Conservation (phyloP, 2,888 invertebrate species). For the Polia nebulosa region DNA sequence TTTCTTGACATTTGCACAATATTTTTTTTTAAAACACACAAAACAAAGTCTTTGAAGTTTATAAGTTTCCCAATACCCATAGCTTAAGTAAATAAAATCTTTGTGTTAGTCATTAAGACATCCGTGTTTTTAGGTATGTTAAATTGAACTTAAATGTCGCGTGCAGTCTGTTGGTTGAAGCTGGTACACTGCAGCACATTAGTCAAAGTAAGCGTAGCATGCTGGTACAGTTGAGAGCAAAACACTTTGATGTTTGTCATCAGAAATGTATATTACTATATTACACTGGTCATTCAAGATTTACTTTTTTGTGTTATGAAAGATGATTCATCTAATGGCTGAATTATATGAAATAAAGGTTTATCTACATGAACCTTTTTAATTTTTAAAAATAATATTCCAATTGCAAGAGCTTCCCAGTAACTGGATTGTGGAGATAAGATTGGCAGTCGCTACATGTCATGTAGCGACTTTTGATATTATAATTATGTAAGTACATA, state of each 20-base stretch:
- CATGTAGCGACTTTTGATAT: too few relatives aligned
- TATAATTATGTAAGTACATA: too few relatives aligned
- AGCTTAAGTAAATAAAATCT: constrained; percentile 47
- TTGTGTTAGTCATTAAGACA: constrained; percentile 69
- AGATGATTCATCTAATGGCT: constrained; percentile 24
- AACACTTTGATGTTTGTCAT: constrained; percentile 65
- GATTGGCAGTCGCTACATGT: too few relatives aligned
- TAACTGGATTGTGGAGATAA: too few relatives aligned
- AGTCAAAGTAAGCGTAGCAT: constrained; percentile 75
- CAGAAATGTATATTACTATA: constrained; percentile 45
- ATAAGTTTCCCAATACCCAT: constrained; percentile 14
- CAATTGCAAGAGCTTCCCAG: too few relatives aligned
- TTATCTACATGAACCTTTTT: too few relatives aligned
- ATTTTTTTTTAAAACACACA: not conserved
- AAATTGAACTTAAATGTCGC: constrained; percentile 73
- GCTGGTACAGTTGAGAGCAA: constrained; percentile 54
- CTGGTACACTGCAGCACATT: constrained; percentile 64
- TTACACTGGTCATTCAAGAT: constrained; percentile 1
- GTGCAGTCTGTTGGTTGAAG: constrained; percentile 66
- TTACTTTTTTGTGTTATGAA: not conserved
- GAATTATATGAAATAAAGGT: too few relatives aligned
- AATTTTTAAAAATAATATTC: too few relatives aligned
- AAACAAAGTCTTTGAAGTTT: constrained; percentile 29
- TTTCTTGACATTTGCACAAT: not conserved
- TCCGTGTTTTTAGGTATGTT: constrained; percentile 68